These are phyloP conservation scores for Gerris lacustris DNA, from an alignment of 2,888 invertebrate genomes.

Conservation along the genomic window DNA sequence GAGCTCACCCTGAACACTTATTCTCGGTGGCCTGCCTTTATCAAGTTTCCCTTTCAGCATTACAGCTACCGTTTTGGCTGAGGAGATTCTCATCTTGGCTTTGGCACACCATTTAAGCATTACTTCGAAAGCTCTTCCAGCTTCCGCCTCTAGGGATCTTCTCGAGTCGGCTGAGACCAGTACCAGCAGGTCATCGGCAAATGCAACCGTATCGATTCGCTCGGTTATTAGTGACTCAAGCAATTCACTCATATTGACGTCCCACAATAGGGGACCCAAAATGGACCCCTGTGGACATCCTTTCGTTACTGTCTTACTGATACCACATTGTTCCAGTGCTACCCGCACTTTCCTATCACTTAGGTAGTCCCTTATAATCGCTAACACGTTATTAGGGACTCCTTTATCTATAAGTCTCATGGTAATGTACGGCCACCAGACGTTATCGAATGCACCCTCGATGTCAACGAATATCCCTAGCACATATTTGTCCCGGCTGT, in stretches of 20 bases:
- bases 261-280: conserved; percentile 26
- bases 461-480: conserved; percentile 26
- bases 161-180: neutral
- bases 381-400: conserved; percentile 28
- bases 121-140: neutral
- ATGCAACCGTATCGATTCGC: conserved; percentile 5
- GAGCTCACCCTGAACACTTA: neutral
- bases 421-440: conserved; percentile 33
- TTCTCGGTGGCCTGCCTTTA: conserved; percentile 1
- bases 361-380: conserved; percentile 30
- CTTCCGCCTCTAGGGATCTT: conserved; percentile 1
- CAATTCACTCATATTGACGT: conserved; percentile 21
- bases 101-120: conserved; percentile 10
- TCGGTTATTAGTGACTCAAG: neutral
- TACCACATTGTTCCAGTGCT: conserved; percentile 17
- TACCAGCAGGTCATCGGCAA: conserved; percentile 10
- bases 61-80: conserved; percentile 14
- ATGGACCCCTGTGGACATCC: conserved; percentile 31
- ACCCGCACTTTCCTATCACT: conserved; percentile 11
- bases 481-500: neutral
- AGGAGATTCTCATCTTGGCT: conserved; percentile 15
- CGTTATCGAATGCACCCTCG: conserved; percentile 34
- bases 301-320: conserved; percentile 17
- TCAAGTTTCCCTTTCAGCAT: conserved; percentile 17
- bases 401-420: conserved; percentile 27